A percentile compares a stretch with the other conserved stretches of the same genome.
Conservation (phyloP, 2,113 vertebrate genomes). For the Poeciliopsis prolifica region DNA sequence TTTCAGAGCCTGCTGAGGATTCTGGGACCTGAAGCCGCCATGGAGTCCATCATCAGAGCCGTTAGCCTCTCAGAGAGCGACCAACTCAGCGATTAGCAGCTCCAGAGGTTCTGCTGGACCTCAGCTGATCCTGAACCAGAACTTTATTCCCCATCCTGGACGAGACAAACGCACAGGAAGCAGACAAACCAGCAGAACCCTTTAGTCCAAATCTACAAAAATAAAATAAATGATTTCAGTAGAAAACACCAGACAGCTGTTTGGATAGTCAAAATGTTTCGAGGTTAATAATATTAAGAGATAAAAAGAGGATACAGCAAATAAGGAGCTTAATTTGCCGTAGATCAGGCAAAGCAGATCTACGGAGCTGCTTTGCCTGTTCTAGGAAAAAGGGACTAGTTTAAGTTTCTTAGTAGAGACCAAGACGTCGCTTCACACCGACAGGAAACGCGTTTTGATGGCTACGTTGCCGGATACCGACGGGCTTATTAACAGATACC, state of each 20-base stretch:
- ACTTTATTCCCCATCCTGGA: not conserved
- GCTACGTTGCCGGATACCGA: no score
- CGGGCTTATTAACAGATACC: no score
- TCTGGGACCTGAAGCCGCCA: constrained; percentile 82
- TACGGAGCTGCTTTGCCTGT: no score
- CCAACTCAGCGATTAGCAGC: not conserved
- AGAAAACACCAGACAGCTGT: constrained; percentile 84
- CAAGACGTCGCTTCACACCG: no score
- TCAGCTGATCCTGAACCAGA: not conserved
- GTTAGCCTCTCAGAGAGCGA: constrained; percentile 42
- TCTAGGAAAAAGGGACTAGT: no score
- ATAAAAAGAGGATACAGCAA: no score
- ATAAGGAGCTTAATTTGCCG: no score
- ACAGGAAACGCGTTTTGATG: no score
- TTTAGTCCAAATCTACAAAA: constrained; percentile 83
- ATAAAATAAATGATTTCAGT: constrained; percentile 98
- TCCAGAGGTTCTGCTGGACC: not conserved
- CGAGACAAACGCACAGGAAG: not conserved
- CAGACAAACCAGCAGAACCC: constrained; percentile 58
- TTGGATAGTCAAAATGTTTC: constrained; percentile 63
- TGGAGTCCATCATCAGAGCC: constrained; percentile 81
- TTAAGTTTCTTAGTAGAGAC: no score
- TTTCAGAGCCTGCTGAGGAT: constrained; percentile 82
- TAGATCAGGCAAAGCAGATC: no score
- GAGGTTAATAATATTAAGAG: not conserved